Base-by-base conservation (phyloP, 2,113 vertebrate species). In the Buteo buteo region DNA sequence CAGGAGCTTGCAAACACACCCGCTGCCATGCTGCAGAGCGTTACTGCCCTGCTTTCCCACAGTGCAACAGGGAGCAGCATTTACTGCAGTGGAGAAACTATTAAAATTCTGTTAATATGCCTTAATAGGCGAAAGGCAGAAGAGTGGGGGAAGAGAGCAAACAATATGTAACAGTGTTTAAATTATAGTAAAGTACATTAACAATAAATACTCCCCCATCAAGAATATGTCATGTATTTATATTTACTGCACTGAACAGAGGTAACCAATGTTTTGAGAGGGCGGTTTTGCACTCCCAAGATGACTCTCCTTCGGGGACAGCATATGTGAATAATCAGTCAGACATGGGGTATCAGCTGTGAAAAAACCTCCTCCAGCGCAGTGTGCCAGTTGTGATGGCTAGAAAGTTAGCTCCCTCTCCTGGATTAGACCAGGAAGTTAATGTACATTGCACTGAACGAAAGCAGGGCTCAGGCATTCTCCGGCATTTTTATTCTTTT, bases 351-450 rank as follows among this genome's bases (percentile, higher is more conserved):
- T 93, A 96, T 93, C 93, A 62, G 74, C 87, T 83, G 89, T 54
- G 84, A 62, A 91, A 91, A 86, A 87, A 31, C 29, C 59, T 86
- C 57, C 52, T 54, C 71, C 72, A 44, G 77, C 2, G 0, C 40
- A 65, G 8, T 2, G 9, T 45, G 72, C 76, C 73, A 58, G 76
- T 38, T 47, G 14, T 4, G 31, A 93, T 86, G 91, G 40, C 50
- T 97, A 71, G 96, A 92, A 93, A 90, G 72, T 71, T 83, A 92
- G 96, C 96, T 96, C 97, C 97, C 96, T 96, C 97, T 97, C 67
- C 95, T 96, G 97, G 95, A 82, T 58, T 44, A 36, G 20, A 36
- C 8, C 59, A 44, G 90, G 71, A 88, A 64, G 52, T 26, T 38
- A 55, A 61, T 8, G 32, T n/a, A 38, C 18, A 10, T 22, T 47